These are phyloP conservation scores for Aleiodes alternator DNA, from an alignment of 2,888 invertebrate species.

Conservation along the genomic window DNA sequence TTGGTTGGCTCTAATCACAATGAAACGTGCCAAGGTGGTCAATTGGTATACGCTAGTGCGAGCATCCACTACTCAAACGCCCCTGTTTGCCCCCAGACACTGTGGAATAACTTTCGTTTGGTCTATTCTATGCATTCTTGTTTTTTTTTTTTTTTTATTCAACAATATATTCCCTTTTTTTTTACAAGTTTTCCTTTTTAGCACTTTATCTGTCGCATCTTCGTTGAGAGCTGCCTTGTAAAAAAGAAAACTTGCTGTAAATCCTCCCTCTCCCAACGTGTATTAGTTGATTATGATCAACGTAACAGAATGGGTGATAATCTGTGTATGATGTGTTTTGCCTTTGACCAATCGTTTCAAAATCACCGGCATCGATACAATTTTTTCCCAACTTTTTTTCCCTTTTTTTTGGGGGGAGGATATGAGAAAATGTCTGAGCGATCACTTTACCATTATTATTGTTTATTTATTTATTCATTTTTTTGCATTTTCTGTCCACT, in stretches of 20 bases:
- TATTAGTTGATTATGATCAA: conserved; percentile 33
- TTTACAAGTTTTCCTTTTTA: conserved; percentile 11
- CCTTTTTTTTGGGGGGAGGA: not conserved
- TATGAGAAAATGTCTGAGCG: conserved; percentile 22
- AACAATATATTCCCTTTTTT: not conserved
- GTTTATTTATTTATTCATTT: not conserved
- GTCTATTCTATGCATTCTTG: conserved; percentile 17
- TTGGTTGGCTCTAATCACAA: conserved; percentile 73
- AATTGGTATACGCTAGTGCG: conserved; percentile 54
- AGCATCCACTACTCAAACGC: conserved; percentile 62
- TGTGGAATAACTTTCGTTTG: conserved; percentile 41
- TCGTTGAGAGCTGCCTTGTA: not conserved
- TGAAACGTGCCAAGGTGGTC: conserved; percentile 74
- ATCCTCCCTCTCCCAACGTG: not conserved
- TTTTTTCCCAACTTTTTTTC: not conserved
- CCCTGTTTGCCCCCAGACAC: conserved; percentile 68
- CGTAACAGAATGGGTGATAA: conserved; percentile 27
- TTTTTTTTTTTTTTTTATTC: conserved; percentile 8
- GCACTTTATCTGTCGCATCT: conserved; percentile 8
- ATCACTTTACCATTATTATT: conserved; percentile 26
- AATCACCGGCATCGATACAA: conserved; percentile 18
- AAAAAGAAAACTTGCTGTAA: conserved; percentile 1
- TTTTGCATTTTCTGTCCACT: conserved; percentile 12
- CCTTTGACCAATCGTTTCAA: conserved; percentile 29
- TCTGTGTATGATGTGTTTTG: conserved; percentile 19